phyloP scores from a whole-genome alignment of 2,888 invertebrate genomes.

The Zonitis immaculata region DNA sequence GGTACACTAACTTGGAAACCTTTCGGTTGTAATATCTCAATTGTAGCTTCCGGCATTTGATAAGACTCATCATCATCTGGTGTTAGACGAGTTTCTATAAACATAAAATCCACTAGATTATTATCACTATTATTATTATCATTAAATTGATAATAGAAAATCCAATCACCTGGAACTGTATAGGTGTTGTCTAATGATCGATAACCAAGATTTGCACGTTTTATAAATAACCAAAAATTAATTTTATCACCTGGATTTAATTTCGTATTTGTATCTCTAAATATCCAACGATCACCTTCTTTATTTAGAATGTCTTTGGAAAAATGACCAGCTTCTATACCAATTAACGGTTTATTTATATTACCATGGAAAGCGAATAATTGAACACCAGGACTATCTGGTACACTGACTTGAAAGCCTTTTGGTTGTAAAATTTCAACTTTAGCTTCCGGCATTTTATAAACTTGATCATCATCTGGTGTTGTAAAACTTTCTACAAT shows the following conservation, averaged over 20 bases:
- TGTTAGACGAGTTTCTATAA: too few relatives aligned
- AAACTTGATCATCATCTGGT: too few relatives aligned
- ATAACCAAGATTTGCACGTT: conserved; percentile 39
- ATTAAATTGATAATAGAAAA: too few relatives aligned
- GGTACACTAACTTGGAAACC: conserved; percentile 48
- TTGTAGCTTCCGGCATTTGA: too few relatives aligned
- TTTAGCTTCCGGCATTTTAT: conserved; percentile 40
- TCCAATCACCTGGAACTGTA: conserved; percentile 28
- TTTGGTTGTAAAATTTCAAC: conserved; percentile 40
- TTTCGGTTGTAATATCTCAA: conserved; percentile 37
- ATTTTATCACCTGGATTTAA: conserved; percentile 40
- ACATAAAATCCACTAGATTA: too few relatives aligned
- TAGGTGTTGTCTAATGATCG: conserved; percentile 32
- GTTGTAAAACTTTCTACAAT: neutral
- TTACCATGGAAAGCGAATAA: conserved; percentile 50
- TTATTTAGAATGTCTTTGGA: conserved; percentile 33
- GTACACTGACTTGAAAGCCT: conserved; percentile 47
- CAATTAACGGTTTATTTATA: conserved; percentile 41
- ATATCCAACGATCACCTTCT: conserved; percentile 25
- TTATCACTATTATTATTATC: neutral
- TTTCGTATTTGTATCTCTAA: conserved; percentile 31
- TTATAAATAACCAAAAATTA: conserved; percentile 44
- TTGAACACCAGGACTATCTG: conserved; percentile 42
- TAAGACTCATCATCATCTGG: too few relatives aligned
- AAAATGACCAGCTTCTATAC: conserved; percentile 37